Percentiles rank a stretch among this genome's conserved stretches.
phyloP scores from a whole-genome alignment of 2,797 vertebrate genomes.

The Pachyuromys duprasi region DNA sequence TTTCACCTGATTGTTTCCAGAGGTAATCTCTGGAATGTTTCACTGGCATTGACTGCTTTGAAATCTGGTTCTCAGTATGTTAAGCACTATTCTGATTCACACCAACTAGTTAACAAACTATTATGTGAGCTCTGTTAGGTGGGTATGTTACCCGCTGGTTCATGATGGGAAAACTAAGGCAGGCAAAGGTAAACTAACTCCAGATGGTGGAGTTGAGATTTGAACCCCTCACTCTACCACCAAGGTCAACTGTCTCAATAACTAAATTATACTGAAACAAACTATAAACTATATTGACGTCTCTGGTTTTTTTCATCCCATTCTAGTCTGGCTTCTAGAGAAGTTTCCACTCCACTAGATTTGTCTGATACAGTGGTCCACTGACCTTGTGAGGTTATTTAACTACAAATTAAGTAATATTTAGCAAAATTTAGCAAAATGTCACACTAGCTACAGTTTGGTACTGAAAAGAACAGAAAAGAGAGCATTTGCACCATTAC shows the following conservation, averaged over 20 bases:
- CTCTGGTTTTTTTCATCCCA: neutral
- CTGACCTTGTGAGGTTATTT: neutral
- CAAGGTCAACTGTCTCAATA: neutral
- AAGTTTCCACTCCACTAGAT: neutral
- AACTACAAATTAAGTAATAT: conserved; percentile 38
- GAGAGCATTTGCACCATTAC: neutral
- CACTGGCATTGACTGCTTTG: conserved; percentile 14
- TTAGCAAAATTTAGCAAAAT: no score
- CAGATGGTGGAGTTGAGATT: neutral
- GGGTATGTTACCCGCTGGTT: neutral
- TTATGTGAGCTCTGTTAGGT: neutral
- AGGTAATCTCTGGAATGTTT: neutral
- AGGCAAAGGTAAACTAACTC: neutral
- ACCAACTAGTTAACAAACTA: conserved; percentile 5
- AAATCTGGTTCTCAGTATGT: neutral
- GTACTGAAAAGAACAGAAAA: neutral
- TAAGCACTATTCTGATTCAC: neutral
- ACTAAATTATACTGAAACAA: neutral
- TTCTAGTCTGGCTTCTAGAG: neutral
- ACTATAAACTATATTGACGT: neutral
- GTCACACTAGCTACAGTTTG: neutral
- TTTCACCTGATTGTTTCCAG: conserved; percentile 7
- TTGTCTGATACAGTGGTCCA: neutral
- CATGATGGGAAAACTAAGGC: neutral
- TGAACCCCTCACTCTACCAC: neutral